Percentiles rank a stretch among this genome's conserved stretches.
Conservation (phyloP, 2,113 vertebrate genomes). For the Dromiciops gliroides region DNA sequence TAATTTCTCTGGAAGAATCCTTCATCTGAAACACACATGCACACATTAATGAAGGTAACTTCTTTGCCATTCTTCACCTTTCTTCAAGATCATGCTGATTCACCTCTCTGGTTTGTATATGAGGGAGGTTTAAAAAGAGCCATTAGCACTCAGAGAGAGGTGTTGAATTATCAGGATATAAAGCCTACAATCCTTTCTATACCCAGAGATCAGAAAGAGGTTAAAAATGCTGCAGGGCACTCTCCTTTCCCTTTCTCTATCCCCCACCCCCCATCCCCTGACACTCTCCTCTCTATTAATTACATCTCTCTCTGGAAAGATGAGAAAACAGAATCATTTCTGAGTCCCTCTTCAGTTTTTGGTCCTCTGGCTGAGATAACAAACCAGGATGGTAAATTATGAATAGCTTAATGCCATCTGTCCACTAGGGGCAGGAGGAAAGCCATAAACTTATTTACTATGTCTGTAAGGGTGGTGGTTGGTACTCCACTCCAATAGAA, state of each 20-base stretch:
- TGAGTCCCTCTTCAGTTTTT: neutral
- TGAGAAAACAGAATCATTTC: conserved; percentile 6
- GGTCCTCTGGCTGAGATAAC: neutral
- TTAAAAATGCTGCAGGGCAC: neutral
- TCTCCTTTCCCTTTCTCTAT: neutral
- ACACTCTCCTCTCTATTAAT: neutral
- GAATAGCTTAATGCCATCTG: conserved; percentile 13
- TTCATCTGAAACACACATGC: conserved; percentile 53
- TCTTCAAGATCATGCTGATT: conserved; percentile 35
- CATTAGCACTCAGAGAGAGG: conserved; percentile 38
- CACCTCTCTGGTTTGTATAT: conserved; percentile 56
- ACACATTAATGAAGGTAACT: conserved; percentile 56
- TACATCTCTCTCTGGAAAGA: conserved; percentile 40
- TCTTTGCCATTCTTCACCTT: conserved; percentile 43
- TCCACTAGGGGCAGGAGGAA: neutral
- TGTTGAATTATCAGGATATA: neutral
- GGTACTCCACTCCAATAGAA: neutral
- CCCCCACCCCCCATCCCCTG: neutral
- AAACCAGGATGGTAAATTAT: conserved; percentile 7
- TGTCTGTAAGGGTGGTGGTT: neutral
- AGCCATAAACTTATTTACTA: neutral
- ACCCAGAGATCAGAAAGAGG: neutral
- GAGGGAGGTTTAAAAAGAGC: conserved; percentile 38
- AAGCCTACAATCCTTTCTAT: neutral
- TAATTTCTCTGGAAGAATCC: conserved; percentile 32